Base-by-base conservation (phyloP, 2,113 vertebrate genomes). In the Calypte anna region DNA sequence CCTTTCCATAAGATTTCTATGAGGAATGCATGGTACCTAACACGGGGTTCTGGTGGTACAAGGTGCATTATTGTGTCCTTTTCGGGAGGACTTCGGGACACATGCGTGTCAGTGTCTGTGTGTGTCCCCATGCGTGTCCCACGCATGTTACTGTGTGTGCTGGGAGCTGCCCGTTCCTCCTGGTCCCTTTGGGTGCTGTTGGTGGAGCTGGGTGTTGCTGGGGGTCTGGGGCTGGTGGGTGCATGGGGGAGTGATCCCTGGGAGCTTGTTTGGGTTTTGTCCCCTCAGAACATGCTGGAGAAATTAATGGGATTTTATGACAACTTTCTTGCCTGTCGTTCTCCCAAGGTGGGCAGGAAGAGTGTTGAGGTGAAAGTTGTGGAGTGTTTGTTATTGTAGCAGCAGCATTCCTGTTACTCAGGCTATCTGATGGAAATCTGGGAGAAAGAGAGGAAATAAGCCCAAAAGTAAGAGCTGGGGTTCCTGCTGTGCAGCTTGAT, bases 321-420 rank as follows among this genome's bases (percentile, higher is more conserved):
- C 27, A 23, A 9, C 40, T 76, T 68, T 38, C 23, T 14, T 2
- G 1, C 62, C 30, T 43, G 27, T 63, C 50, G 4, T 25, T 59
- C 30, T 46, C 17, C 14, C 3, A 28, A 72, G n/a, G n/a, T n/a
- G n/a, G n/a, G n/a, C n/a, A n/a, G n/a, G n/a, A n/a, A n/a, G n/a
- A n/a, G n/a, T n/a, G n/a, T n/a, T n/a, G n/a, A n/a, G n/a, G n/a
- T n/a, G n/a, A n/a, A n/a, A n/a, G n/a, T n/a, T n/a, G n/a, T n/a
- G n/a, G n/a, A n/a, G n/a, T n/a, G n/a, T n/a, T 96, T 54, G 66
- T 62, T 62, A 19, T 30, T 22, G 57, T 43, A n/a, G 63, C 78
- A 40, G 12, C 15, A 2, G 24, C 0, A 2, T 51, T 66, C 15
- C 13, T 1, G 5, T 53, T 70, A 1, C 7, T 61, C 6, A 4